Base-by-base conservation (phyloP, 2,113 vertebrate species). In the Seriola dumerili region DNA sequence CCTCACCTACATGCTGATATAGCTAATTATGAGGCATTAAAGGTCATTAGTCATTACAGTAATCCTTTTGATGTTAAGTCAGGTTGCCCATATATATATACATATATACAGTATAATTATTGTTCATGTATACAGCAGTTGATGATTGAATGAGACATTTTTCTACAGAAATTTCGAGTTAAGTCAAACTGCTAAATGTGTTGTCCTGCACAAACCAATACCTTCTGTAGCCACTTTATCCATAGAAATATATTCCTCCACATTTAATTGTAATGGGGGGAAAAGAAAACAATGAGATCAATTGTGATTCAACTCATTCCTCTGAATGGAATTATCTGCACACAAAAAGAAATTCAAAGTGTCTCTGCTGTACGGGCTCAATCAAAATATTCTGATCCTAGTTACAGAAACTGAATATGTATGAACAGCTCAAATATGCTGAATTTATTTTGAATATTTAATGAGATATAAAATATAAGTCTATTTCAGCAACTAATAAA, bases 371-470 rank as follows among this genome's bases (percentile, higher is more conserved):
- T 93, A 94, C 83, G 58, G 92, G 93, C 93, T 95, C 94, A 96
- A 96, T 95, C 93, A 95, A 94, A 96, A 96, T 94, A 95, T 94
- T 95, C 95, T 93, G 94, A 95, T 95, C 94, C 94, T 94, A 91
- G 95, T 95, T 95, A 94, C 94, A 88, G 86, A 92, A 92, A 83
- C 94, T 95, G 95, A 96, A 96, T 95, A 96, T 95, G 95, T 95
- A 95, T 96, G 95, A 96, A 95, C 85, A 90, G 93, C 91, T 95
- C 94, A 95, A 95, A 96, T 94, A 95, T 95, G 94, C 95, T 92
- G 95, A 94, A 96, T 96, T 95, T 95, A 95, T 95, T 95, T 96
- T 93, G 94, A 95, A 95, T 96, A 96, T 96, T 95, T 95, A 95
- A 96, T 95, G 94, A 95, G 95, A 94, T 95, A 94, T 95, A 95